These are phyloP conservation scores for Pygoscelis antarcticus DNA, from an alignment of 2,113 vertebrate genomes.

Conservation along the genomic window DNA sequence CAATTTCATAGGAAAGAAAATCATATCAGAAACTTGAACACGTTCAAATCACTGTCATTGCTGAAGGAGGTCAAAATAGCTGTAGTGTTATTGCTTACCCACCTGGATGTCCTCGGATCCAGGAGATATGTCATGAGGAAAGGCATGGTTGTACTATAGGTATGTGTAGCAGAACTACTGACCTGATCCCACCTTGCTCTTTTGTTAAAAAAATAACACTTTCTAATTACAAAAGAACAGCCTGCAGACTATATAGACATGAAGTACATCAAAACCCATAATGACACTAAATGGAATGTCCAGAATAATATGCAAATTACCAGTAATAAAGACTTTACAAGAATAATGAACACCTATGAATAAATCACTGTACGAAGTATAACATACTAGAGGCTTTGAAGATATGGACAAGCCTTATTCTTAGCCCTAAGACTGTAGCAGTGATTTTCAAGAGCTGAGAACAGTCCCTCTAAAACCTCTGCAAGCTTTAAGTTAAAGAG, in stretches of 20 bases:
- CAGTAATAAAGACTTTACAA: not conserved
- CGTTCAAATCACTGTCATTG: not conserved
- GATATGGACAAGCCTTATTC: not conserved
- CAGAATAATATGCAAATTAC: not conserved
- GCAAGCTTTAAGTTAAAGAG: not conserved
- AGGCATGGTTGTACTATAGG: not conserved
- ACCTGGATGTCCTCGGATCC: not conserved
- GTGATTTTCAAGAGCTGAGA: not conserved
- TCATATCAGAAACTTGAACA: not conserved
- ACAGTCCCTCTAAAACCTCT: not conserved
- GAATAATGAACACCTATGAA: not conserved
- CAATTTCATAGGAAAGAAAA: not conserved
- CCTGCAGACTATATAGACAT: too few relatives aligned
- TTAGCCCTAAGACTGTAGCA: not conserved
- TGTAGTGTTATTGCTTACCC: not conserved
- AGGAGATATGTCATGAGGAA: not conserved
- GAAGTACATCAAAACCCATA: not conserved
- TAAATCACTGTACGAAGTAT: not conserved
- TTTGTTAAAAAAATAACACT: not conserved
- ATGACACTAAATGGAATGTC: not conserved
- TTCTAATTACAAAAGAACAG: not conserved
- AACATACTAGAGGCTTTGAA: not conserved
- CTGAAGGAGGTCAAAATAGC: not conserved
- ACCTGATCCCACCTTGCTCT: not conserved
- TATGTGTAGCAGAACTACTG: not conserved